Evolutionary conservation across 2,113 vertebrate genomes (phyloP), one percentile per base, ranked within the genome.

Genomic region (Oreochromis tanganicae): DNA sequence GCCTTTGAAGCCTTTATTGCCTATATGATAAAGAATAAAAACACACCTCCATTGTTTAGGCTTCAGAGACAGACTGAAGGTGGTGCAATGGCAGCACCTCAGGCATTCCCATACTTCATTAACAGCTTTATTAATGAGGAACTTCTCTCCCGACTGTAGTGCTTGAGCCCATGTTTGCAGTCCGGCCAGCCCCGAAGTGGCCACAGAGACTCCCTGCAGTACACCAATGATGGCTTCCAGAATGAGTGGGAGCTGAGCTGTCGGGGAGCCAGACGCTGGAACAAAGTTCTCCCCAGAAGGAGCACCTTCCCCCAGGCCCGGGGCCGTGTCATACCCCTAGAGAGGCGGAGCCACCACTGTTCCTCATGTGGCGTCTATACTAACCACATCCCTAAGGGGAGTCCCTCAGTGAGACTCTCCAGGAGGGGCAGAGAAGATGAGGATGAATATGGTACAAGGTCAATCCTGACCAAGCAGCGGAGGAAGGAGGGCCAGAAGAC

Each of bases 401-500:
- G 93, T 83, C 94, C 94, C 3, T 86, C 88, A 0, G 55, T 16
- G 10, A 89, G 90, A 17, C 24, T 87, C 4, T n/a, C 86, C 63
- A 46, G 84, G 57, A 85, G 85, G 50, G 4, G 85, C 16, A 5
- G 84, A 5, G 92, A 91, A 7, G 95, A 96, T 2, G 85, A 61
- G 84, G 94, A 89, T 6, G 93, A 94, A 38, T 81, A 91, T 41
- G 7, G 83, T 43, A 82, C 87, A 3, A 96, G 93, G 78, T 94
- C 96, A 4, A 94, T 95, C 82, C 93, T 96, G 32, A 88, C 91
- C 34, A 96, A 95, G 86, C 97, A 96, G 83, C 95, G 93, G 82
- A 95, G 94, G 81, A 93, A 54, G 68, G 96, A 97, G 27, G 96
- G 96, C 17, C 97, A 96, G 87, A 97, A 97, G 89, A 94, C 94